Evolutionary conservation across 2,888 invertebrate genomes (phyloP), one percentile per base, ranked within the genome.

Genomic region (Drosophila birchii): DNA sequence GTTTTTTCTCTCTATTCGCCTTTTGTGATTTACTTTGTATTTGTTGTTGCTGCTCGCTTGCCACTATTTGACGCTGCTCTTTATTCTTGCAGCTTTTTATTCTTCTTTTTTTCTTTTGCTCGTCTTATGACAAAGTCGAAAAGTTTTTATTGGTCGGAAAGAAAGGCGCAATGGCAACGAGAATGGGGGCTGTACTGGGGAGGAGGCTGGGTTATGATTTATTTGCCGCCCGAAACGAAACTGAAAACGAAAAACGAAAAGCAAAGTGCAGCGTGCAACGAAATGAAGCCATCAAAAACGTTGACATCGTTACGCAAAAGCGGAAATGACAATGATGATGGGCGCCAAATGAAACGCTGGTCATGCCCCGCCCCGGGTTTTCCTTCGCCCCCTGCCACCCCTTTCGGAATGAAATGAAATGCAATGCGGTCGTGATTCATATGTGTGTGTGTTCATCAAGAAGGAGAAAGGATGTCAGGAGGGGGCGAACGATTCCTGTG

Each of bases 221-320:
- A 88, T 80, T 84, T 88, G 78, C 72, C 78, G 81, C 70, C 67
- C 64, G 67, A 54, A 78, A 74, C 58, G 63, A 69, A 75, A 36
- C 20, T 36, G 51, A 51, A 81, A 80, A 67, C 49, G 84, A 29
- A 70, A 86, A 66, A 67, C 66, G 86, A 78, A 55, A 69, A 59
- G 60, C 58, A 80, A 20, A 51, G 51, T 43, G 49, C 58, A 59
- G 34, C 20, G 20, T 23, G 51, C 62, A 59, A 71, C 80, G 80
- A 88, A 84, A 84, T 84, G 86, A 84, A 84, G 88, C 88, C 83
- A 88, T 84, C 88, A 84, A 84, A 84, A 84, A 61, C 79, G 84
- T 88, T 85, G 86, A 88, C 69, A 78, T 85, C 85, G 85, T 85
- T 85, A 81, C 88, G 75, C 86, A 80, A 83, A 88, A 88, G 78